Conservation (phyloP, 2,797 vertebrate genomes). For the Phataginus tricuspis region DNA sequence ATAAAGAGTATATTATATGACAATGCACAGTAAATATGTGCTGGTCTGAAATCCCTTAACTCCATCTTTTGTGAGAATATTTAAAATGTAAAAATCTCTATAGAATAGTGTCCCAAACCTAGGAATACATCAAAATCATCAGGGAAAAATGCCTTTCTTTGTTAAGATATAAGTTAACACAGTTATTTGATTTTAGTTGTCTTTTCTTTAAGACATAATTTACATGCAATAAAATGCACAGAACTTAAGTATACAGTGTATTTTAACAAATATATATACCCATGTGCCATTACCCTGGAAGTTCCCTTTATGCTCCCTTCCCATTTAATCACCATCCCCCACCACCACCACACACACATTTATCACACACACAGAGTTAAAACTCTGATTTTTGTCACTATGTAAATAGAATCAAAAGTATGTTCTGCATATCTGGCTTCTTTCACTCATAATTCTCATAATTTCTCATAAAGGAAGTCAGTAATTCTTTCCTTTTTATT, state of each 20-base stretch:
- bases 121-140: background rate
- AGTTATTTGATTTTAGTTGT: background rate
- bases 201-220: background rate
- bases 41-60: constrained; percentile 29
- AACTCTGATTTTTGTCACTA: background rate
- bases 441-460: background rate
- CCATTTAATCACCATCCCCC: background rate
- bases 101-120: background rate
- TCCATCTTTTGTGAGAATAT: background rate
- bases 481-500: background rate
- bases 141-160: background rate
- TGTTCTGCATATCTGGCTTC: background rate
- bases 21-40: constrained; percentile 16
- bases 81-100: background rate
- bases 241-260: background rate
- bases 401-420: background rate
- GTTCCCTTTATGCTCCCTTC: background rate
- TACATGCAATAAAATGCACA: constrained; percentile 5
- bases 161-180: constrained; percentile 30
- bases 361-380: background rate
- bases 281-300: background rate
- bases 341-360: too few species aligned
- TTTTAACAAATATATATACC: background rate
- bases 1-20: background rate
- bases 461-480: background rate